A percentile compares a stretch with the other conserved stretches of the same genome.
Conservation (phyloP, 2,797 vertebrate genomes). For the Echiichthys vipera region DNA sequence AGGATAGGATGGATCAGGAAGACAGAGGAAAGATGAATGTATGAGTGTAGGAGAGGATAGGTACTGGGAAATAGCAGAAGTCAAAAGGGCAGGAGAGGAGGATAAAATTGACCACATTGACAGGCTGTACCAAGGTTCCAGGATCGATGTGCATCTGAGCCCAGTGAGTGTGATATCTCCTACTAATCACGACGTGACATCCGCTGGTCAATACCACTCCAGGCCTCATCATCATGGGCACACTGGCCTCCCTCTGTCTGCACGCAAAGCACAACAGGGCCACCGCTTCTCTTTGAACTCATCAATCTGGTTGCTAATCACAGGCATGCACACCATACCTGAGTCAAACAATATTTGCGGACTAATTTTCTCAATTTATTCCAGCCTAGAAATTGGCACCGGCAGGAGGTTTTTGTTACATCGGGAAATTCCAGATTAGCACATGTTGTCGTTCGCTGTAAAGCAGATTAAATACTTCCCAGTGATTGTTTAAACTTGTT, state of each 20-base stretch:
- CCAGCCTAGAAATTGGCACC: conserved; percentile 5
- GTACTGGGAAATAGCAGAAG: conserved; percentile 40
- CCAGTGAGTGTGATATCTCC: conserved; percentile 78
- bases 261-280: conserved; percentile 56
- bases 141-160: conserved; percentile 80
- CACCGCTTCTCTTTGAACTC: conserved; percentile 52
- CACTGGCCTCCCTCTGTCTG: conserved; percentile 54
- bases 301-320: conserved; percentile 67
- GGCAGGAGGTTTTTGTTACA: conserved; percentile 19
- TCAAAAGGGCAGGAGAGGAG: conserved; percentile 41
- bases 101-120: conserved; percentile 78
- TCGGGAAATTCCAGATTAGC: conserved; percentile 38
- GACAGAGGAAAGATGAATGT: conserved; percentile 37
- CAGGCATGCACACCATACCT: conserved; percentile 46
- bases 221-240: conserved; percentile 65
- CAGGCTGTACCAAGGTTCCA: conserved; percentile 63
- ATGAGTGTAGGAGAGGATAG: conserved; percentile 31
- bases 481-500: conserved; percentile 38
- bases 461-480: conserved; percentile 43
- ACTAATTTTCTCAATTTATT: conserved; percentile 39
- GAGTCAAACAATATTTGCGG: conserved; percentile 40
- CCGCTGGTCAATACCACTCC: conserved; percentile 79
- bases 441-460: conserved; percentile 7
- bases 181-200: conserved; percentile 83
- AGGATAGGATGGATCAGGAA: conserved; percentile 24